phyloP scores from a whole-genome alignment of 1,140 invertebrate species.

The Streblospio benedicti region DNA sequence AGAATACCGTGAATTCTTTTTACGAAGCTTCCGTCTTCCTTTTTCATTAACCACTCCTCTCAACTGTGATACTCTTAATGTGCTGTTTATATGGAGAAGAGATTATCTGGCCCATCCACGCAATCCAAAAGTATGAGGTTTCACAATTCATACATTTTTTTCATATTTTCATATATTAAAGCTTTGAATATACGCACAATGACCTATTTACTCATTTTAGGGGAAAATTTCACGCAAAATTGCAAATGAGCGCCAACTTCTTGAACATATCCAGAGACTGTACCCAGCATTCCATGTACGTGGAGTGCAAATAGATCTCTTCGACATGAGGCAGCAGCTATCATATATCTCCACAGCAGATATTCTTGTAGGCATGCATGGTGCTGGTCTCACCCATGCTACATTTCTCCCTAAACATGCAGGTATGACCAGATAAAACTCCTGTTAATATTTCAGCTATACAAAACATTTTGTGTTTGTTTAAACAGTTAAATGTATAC shows the following conservation, averaged over 20 bases:
- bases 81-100: slow-evolving; percentile 35
- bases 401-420: slow-evolving; percentile 93
- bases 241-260: slow-evolving; percentile 31
- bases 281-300: slow-evolving; percentile 11
- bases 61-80: slow-evolving; percentile 27
- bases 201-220: no score
- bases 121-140: no score
- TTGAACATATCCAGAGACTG: slow-evolving; percentile 12
- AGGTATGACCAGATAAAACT: no score
- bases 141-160: no score
- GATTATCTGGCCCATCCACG: slow-evolving; percentile 37
- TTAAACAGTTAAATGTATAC: no score
- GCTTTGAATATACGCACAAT: no score
- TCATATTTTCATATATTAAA: no score
- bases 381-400: slow-evolving; percentile 90
- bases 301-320: slow-evolving; percentile 34
- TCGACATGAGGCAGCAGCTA: slow-evolving; percentile 33
- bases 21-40: slow-evolving; percentile 15
- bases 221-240: slow-evolving; percentile 34
- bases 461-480: no score
- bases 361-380: slow-evolving; percentile 92
- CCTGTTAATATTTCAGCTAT: no score
- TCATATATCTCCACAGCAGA: slow-evolving; percentile 59
- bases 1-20: slow-evolving; percentile 36
- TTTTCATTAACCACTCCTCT: slow-evolving; percentile 15